Evolutionary conservation across 2,113 vertebrate species (phyloP), one percentile per base, ranked within the genome.

Genomic region (Lamprologus lemairii): DNA sequence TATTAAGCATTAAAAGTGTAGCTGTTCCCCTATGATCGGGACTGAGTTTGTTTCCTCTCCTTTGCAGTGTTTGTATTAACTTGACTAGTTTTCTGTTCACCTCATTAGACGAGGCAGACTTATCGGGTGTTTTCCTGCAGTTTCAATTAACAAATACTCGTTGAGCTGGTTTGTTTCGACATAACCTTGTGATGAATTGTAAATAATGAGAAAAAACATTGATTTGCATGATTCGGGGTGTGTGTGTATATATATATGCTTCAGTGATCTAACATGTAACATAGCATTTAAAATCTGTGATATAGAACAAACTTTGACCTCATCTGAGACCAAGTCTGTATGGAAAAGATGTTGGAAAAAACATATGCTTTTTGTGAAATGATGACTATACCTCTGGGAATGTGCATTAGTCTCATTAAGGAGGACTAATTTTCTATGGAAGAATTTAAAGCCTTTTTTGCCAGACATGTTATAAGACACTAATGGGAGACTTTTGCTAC

Each of bases 401-500:
- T 5, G 14, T 80, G 5, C 55, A 33, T 81, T 88, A 45, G 63
- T 86, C 63, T 84, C 57, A 68, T 87, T 71, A 63, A 86, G 60
- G 21, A 47, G 86, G 10, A 42, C 37, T 78, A 4, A 37, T 21
- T 49, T 81, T 87, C 47, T 58, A 19, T 80, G 35, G 53, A 31
- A 47, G 40, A 55, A 82, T 81, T 53, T 51, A 51, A 91, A 91
- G 4, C 19, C 81, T 88, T 80, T 81, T 79, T 10, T 87, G 51
- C 33, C 16, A 53, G 57, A 80, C 7, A 13, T 26, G 21, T 83
- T 35, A 4, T 71, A 81, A 71, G 89, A 85, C 86, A 12, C 79
- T 83, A 85, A 92, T 82, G 51, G 89, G 81, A 86, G 90, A 49
- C 53, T 51, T 86, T 83, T 21, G 42, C 55, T 42, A 81, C 87